Conservation (phyloP, 2,797 vertebrate genomes). For the Uromys caudimaculatus region DNA sequence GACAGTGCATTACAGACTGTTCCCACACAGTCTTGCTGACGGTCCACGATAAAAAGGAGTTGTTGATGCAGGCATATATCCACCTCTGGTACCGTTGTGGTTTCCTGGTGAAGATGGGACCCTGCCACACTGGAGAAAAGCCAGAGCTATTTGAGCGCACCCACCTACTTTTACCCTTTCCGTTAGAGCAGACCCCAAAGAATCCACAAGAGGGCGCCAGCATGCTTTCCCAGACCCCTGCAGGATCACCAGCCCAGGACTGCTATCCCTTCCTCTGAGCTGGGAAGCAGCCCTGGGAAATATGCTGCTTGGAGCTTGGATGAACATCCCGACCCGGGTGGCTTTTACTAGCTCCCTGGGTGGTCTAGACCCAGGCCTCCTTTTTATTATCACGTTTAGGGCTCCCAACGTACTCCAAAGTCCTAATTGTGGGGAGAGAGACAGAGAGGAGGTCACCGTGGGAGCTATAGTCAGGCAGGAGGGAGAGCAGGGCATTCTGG, state of each 20-base stretch:
- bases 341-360: conserved; percentile 55
- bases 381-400: not conserved
- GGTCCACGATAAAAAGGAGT: not conserved
- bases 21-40: not conserved
- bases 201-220: not conserved
- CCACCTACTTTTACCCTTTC: not conserved
- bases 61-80: rapidly evolving
- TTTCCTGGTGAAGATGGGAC: not conserved
- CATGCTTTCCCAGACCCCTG: not conserved
- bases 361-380: conserved; percentile 13
- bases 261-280: not conserved
- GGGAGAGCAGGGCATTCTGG: rapidly evolving
- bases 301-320: not conserved
- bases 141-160: not conserved
- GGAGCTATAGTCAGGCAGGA: not conserved
- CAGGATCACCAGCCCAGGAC: not conserved
- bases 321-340: not conserved
- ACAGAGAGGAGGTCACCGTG: rapidly evolving
- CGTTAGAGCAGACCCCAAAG: not conserved
- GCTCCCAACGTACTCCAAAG: conserved; percentile 8
- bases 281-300: not conserved
- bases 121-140: not conserved
- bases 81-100: no score
- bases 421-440: not conserved
- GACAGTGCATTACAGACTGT: no score